Evolutionary conservation across 2,888 invertebrate species (phyloP).

Genomic region (Ectropis crepuscularia): DNA sequence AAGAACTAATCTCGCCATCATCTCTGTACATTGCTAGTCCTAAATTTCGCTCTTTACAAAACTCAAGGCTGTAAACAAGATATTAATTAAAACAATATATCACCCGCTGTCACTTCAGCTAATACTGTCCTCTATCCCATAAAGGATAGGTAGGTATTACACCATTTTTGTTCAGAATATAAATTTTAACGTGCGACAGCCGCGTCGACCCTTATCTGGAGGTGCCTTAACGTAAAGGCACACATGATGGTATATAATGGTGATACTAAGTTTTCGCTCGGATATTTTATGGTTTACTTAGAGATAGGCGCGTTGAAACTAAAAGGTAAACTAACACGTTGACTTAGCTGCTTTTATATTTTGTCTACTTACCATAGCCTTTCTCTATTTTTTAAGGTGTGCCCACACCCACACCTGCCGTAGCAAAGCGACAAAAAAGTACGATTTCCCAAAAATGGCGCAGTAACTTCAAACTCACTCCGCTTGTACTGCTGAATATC

Average conservation of each 20-base stretch:
- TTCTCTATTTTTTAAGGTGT: too few relatives aligned
- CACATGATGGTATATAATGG: slow-evolving; percentile 39
- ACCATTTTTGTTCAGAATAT: slow-evolving; percentile 58
- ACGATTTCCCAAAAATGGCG: too few relatives aligned
- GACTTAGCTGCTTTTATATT: too few relatives aligned
- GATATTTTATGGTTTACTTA: slow-evolving; percentile 16
- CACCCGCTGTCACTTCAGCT: slow-evolving; percentile 47
- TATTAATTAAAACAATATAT: slow-evolving; percentile 55
- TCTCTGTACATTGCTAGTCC: not conserved
- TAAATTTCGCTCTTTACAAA: slow-evolving; percentile 13
- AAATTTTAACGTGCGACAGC: slow-evolving; percentile 57
- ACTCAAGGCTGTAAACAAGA: slow-evolving; percentile 22
- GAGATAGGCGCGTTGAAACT: slow-evolving; percentile 8
- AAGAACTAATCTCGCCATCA: not conserved
- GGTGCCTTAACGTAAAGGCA: slow-evolving; percentile 48
- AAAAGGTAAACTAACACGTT: not conserved
- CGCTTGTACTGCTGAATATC: too few relatives aligned
- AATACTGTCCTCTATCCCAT: slow-evolving; percentile 43
- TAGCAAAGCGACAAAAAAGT: too few relatives aligned
- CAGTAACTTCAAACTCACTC: too few relatives aligned
- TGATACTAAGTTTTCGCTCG: slow-evolving; percentile 14
- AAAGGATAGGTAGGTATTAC: slow-evolving; percentile 48
- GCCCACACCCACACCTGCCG: too few relatives aligned
- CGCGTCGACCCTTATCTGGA: slow-evolving; percentile 62
- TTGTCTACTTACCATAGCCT: too few relatives aligned